A percentile compares a stretch with the other conserved stretches of the same genome.
Evolutionary conservation across 92 coral and sea anemone genomes (phyloP).

Genomic region (Epizoanthus scotinus): DNA sequence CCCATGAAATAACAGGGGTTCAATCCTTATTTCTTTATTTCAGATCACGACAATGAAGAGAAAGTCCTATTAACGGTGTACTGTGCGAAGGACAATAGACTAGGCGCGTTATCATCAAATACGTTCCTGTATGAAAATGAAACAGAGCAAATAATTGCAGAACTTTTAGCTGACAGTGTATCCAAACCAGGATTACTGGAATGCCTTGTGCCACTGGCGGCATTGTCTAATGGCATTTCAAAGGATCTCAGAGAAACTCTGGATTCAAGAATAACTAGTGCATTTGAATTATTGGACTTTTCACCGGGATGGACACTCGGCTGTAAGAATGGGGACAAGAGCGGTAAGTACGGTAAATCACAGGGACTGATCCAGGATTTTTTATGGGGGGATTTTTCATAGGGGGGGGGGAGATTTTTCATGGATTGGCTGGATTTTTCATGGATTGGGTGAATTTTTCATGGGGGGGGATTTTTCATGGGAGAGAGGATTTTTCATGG

Average conservation of each 20-base stretch:
- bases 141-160: slow-evolving; percentile 79
- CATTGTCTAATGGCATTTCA: slow-evolving; percentile 62
- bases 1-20: no score
- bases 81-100: slow-evolving; percentile 60
- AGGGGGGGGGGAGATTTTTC: no score
- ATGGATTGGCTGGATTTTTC: no score
- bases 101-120: slow-evolving; percentile 73
- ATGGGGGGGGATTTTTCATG: no score
- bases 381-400: no score
- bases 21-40: neutral
- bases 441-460: no score
- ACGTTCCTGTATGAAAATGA: slow-evolving; percentile 64
- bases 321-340: slow-evolving; percentile 59
- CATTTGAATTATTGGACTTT: slow-evolving; percentile 76
- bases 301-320: slow-evolving; percentile 78
- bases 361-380: no score
- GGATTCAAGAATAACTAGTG: slow-evolving; percentile 78
- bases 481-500: no score
- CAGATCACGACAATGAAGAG: slow-evolving; percentile 82
- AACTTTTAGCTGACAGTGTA: slow-evolving; percentile 68
- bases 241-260: slow-evolving; percentile 64
- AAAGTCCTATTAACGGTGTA: slow-evolving; percentile 69
- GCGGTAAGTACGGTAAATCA: slow-evolving; percentile 67
- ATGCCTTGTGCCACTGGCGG: slow-evolving; percentile 58
- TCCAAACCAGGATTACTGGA: slow-evolving; percentile 67